These are phyloP conservation scores for Cyphomyrus plagiostoma DNA, from an alignment of 2,113 vertebrate species.

Conservation along the genomic window DNA sequence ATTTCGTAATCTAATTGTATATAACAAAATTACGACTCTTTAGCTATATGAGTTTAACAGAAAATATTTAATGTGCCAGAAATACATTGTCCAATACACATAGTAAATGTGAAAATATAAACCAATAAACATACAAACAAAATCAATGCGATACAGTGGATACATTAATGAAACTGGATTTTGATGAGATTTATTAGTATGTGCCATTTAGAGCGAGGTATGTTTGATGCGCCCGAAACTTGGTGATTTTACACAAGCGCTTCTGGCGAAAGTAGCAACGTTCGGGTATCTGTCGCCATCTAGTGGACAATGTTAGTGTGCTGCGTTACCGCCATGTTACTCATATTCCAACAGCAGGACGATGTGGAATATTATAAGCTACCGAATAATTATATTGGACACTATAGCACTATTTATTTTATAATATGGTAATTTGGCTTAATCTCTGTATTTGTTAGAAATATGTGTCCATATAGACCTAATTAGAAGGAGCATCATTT, in stretches of 20 bases:
- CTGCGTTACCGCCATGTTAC: conserved; percentile 33
- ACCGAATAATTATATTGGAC: neutral
- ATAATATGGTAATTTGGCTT: neutral
- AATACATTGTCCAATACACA: neutral
- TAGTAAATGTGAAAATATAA: neutral
- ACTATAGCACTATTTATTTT: neutral
- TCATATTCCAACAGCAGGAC: neutral
- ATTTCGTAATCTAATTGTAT: neutral
- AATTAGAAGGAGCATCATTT: neutral
- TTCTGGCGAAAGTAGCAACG: neutral
- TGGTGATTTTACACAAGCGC: neutral
- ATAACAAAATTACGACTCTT: neutral
- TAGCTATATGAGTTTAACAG: neutral
- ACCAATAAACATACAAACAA: neutral
- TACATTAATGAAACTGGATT: neutral
- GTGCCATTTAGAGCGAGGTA: neutral
- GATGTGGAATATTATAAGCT: neutral
- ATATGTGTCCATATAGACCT: neutral
- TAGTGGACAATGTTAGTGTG: neutral
- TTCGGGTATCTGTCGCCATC: neutral
- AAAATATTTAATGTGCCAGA: neutral
- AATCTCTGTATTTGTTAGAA: neutral
- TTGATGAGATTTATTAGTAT: neutral
- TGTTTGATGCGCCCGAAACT: neutral
- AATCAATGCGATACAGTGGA: neutral